These are phyloP conservation scores for Cephus pulcher DNA, from an alignment of 2,888 invertebrate species.

Conservation along the genomic window DNA sequence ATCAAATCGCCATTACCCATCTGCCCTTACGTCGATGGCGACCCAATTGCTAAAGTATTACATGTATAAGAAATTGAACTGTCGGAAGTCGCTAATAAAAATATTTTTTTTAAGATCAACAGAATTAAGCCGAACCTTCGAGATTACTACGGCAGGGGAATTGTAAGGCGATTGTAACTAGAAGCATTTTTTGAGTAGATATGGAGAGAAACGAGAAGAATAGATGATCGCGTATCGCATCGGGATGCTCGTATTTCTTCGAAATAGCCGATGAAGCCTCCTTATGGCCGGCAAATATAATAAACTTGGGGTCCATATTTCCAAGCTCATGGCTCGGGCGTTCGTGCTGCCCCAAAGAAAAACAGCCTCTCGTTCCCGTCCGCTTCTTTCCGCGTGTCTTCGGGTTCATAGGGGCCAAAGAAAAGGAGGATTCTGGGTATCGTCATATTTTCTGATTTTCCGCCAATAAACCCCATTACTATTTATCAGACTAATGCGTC, in stretches of 20 bases:
- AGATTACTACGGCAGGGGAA: not conserved
- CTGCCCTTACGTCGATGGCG: not conserved
- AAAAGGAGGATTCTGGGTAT: slow-evolving; percentile 38
- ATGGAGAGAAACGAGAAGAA: slow-evolving; percentile 20
- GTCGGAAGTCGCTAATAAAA: not conserved
- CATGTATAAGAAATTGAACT: not conserved
- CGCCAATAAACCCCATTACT: slow-evolving; percentile 67
- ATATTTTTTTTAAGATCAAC: not conserved
- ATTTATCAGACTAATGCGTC: slow-evolving; percentile 66
- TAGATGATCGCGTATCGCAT: slow-evolving; percentile 38
- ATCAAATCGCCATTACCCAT: not conserved
- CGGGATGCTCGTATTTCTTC: slow-evolving; percentile 51
- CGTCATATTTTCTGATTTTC: slow-evolving; percentile 66
- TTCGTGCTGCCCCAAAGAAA: slow-evolving; percentile 46
- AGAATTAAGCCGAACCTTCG: not conserved
- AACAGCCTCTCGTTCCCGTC: slow-evolving; percentile 31
- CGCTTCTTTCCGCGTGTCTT: slow-evolving; percentile 27
- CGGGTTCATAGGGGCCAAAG: slow-evolving; percentile 30
- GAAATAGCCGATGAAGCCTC: slow-evolving; percentile 63
- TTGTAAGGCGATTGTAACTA: not conserved
- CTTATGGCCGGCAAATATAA: slow-evolving; percentile 65
- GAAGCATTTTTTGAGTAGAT: not conserved
- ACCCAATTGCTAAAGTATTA: not conserved
- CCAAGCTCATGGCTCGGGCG: slow-evolving; percentile 56
- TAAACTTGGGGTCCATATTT: slow-evolving; percentile 64